Conservation (phyloP, 2,888 invertebrate species). For the Lymantria monacha region DNA sequence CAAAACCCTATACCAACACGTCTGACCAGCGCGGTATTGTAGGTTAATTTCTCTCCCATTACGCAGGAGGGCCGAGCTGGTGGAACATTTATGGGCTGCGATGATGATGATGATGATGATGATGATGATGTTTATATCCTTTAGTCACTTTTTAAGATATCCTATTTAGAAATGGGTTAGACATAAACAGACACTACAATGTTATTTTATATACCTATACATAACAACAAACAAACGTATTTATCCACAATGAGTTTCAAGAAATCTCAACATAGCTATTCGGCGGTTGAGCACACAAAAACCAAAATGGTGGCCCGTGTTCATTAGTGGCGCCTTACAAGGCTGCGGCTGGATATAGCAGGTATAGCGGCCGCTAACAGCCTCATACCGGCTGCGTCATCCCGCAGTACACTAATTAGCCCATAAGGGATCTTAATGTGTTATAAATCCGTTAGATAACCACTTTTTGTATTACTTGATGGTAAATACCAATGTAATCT, state of each 20-base stretch:
- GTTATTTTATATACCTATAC: too few species aligned
- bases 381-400: conserved; percentile 19
- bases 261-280: background rate
- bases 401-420: conserved; percentile 30
- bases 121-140: too few species aligned
- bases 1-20: too few species aligned
- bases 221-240: background rate
- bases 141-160: too few species aligned
- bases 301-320: background rate
- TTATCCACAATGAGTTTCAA: conserved; percentile 5
- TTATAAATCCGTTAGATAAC: conserved; percentile 14
- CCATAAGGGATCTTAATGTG: conserved; percentile 15
- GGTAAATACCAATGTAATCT: background rate
- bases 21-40: too few species aligned
- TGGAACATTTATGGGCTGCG: too few species aligned
- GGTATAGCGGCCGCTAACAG: background rate
- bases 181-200: too few species aligned
- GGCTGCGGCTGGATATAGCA: conserved; percentile 13
- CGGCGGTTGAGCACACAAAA: conserved; percentile 1
- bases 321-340: conserved; percentile 33
- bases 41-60: too few species aligned
- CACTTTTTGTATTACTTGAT: conserved; percentile 2
- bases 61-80: too few species aligned
- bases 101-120: too few species aligned
- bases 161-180: too few species aligned